Evolutionary conservation across 2,797 vertebrate genomes (phyloP), one percentile per base, ranked within the genome.

Genomic region (Poeciliopsis turneri): DNA sequence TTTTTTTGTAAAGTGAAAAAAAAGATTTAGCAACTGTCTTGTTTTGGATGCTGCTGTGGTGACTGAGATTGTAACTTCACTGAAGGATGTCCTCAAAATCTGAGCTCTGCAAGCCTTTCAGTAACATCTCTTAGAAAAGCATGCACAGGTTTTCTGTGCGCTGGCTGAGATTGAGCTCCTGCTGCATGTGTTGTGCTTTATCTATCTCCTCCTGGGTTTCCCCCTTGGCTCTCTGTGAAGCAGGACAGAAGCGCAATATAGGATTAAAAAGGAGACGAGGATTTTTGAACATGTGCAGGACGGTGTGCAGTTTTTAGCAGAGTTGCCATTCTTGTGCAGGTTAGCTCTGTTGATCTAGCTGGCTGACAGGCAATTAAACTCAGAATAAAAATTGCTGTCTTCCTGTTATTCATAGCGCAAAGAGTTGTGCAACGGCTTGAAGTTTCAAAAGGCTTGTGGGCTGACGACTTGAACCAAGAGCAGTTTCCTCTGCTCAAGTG

Each of bases 351-450:
- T 53, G 72, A 83, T 7, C 85, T 80, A 71, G 33, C 33, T 77
- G 61, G 80, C 72, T 87, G 90, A 88, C 86, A 83, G 72, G 75
- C 81, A 86, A 84, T 92, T 87, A 87, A 25, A 80, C 59, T 49
- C 9, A 87, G 72, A 88, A 72, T 75, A 85, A 85, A 89, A 90
- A 89, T 84, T 79, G 41, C 70, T 75, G 43, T 78, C 90, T 94
- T 92, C 90, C 91, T 92, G 91, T 91, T 92, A 86, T 91, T 93
- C 87, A 89, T 59, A 90, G 73, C 79, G 45, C 36, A 74, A 72
- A 1, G 66, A 85, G 72, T 93, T 92, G 86, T 59, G 89, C 88
- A 93, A 90, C 72, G 13, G 74, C 72, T 73, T 72, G 45, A 84
- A 78, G 78, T 90, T 88, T 87, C 85, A 86, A 76, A 85, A 77